Evolutionary conservation across 2,797 vertebrate species (phyloP).

Genomic region (Channallabes apus): DNA sequence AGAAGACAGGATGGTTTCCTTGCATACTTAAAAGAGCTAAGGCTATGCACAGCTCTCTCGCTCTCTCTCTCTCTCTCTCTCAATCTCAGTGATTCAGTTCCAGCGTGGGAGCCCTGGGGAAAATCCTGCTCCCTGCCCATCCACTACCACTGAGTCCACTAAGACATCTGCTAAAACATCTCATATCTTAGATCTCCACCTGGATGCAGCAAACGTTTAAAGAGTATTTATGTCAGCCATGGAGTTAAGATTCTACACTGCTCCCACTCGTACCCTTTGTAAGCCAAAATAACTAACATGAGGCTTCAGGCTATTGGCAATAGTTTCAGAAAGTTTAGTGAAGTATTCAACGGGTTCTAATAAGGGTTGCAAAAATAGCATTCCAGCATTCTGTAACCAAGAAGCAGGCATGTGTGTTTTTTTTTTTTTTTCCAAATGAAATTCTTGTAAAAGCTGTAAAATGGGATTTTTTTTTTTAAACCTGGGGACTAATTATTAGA

Average conservation of each 20-base stretch:
- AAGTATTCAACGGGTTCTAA: constrained; percentile 14
- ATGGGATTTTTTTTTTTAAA: not conserved
- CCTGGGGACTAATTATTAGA: not conserved
- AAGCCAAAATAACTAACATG: constrained; percentile 6
- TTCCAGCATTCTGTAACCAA: not conserved
- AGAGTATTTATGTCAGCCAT: constrained; percentile 7
- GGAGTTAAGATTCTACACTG: constrained; percentile 30
- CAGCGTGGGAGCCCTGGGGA: constrained; percentile 38
- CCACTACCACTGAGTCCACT: constrained; percentile 24
- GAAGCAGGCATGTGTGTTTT: not conserved
- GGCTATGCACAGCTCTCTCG: constrained; percentile 9
- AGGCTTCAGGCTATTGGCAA: constrained; percentile 22
- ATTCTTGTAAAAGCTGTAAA: not conserved
- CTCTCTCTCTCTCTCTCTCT: constrained; percentile 24
- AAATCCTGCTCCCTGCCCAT: constrained; percentile 37
- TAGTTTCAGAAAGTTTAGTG: constrained; percentile 10
- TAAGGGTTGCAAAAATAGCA: constrained; percentile 11
- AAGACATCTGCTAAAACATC: constrained; percentile 28
- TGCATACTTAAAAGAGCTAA: constrained; percentile 44
- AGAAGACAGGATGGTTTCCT: constrained; percentile 64
- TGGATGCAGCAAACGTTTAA: constrained; percentile 26
- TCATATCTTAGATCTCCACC: constrained; percentile 39
- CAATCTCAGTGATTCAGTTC: constrained; percentile 34
- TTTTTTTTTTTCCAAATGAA: not conserved
- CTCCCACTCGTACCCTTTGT: not conserved